A percentile compares a stretch with the other conserved stretches of the same genome.
Conservation (phyloP, 2,888 invertebrate genomes). For the Melieria picta region DNA sequence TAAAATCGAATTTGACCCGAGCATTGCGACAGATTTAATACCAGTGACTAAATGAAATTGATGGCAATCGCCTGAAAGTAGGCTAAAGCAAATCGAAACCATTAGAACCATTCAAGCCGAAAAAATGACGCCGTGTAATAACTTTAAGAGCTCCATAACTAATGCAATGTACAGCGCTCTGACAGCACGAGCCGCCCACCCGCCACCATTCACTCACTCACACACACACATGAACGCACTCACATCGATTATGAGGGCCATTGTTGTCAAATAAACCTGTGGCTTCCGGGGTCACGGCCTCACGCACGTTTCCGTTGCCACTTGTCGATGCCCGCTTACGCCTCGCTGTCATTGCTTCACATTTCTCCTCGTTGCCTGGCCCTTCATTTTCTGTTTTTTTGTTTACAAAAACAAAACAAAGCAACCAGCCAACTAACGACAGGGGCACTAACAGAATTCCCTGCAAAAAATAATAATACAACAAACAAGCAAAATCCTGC, state of each 20-base stretch:
- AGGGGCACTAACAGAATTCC: too few species aligned
- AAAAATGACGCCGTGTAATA: neutral
- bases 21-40: neutral
- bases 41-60: conserved; percentile 17
- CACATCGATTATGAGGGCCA: conserved; percentile 9
- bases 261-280: conserved; percentile 30
- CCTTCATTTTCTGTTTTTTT: too few species aligned
- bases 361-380: too few species aligned
- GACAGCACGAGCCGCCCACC: neutral
- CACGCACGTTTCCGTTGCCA: too few species aligned
- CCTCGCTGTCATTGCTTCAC: too few species aligned
- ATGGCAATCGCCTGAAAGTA: conserved; percentile 6
- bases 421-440: too few species aligned
- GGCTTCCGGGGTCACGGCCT: conserved; percentile 2
- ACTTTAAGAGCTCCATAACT: neutral
- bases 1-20: too few species aligned
- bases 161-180: too few species aligned
- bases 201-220: neutral
- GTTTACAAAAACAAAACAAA: too few species aligned
- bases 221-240: neutral
- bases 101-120: neutral
- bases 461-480: too few species aligned
- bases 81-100: neutral
- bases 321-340: too few species aligned
- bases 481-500: too few species aligned